Conservation (phyloP, 2,113 vertebrate species). For the Bubo bubo region DNA sequence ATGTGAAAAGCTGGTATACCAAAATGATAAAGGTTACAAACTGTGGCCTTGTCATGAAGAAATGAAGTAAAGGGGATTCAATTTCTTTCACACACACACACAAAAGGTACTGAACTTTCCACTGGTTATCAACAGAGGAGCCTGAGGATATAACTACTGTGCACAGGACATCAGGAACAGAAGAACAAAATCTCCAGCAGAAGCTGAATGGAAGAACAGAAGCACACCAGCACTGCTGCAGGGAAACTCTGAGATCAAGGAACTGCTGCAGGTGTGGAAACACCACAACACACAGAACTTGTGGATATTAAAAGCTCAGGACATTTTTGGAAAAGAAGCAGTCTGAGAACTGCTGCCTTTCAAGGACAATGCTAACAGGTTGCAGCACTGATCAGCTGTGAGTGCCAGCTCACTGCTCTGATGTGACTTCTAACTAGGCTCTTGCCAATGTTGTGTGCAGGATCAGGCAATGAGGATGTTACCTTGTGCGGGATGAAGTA, state of each 20-base stretch:
- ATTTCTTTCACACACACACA: background rate
- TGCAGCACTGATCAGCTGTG: background rate
- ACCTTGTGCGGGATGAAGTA: background rate
- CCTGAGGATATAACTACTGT: background rate
- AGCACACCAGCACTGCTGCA: background rate
- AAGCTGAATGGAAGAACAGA: background rate
- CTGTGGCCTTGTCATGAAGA: background rate
- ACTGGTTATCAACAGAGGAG: background rate
- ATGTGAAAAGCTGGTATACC: background rate
- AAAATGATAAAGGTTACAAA: background rate
- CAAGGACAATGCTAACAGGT: background rate
- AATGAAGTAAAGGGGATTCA: background rate
- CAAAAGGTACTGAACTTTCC: background rate
- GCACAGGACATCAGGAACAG: background rate
- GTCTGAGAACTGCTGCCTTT: background rate
- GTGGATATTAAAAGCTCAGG: background rate
- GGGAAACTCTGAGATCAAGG: background rate
- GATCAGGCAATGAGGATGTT: background rate
- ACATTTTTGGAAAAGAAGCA: background rate
- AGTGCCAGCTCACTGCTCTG: background rate
- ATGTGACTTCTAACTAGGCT: background rate
- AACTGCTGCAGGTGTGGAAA: background rate
- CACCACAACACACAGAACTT: rapidly evolving
- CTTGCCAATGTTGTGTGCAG: background rate
- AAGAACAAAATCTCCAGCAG: background rate